A percentile compares a stretch with the other conserved stretches of the same genome.
phyloP scores from a whole-genome alignment of 2,113 vertebrate genomes.

The Atlantisia rogersi region DNA sequence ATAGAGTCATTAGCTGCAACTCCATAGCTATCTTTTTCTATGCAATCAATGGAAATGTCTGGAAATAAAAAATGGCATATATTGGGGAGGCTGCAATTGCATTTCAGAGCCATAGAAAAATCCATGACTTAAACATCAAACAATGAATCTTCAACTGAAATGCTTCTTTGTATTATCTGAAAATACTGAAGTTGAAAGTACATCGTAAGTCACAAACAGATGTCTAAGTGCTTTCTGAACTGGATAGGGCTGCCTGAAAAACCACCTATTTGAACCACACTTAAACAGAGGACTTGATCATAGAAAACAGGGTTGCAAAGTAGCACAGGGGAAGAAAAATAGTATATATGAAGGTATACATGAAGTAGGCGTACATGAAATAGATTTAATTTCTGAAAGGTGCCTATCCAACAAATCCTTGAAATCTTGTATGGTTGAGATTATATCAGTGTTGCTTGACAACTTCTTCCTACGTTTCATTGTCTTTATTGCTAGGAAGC shows the following conservation, averaged over 20 bases:
- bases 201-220: background rate
- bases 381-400: background rate
- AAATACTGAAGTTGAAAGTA: background rate
- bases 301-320: background rate
- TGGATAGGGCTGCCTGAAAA: background rate
- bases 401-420: background rate
- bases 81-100: background rate
- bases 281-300: background rate
- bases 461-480: background rate
- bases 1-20: background rate
- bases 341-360: background rate
- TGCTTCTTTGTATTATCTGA: background rate
- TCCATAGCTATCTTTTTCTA: background rate
- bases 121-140: slow-evolving; percentile 22
- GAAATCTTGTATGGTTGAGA: background rate
- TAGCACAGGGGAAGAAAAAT: background rate
- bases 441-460: background rate
- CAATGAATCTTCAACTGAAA: slow-evolving; percentile 4
- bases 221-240: background rate
- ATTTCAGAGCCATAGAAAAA: slow-evolving; percentile 32
- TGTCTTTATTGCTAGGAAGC: background rate
- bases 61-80: background rate
- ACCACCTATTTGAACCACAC: background rate
- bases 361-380: background rate
- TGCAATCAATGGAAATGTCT: background rate